These are phyloP conservation scores for Porites australiensis DNA, from an alignment of 64 coral and sea anemone species.

Conservation along the genomic window DNA sequence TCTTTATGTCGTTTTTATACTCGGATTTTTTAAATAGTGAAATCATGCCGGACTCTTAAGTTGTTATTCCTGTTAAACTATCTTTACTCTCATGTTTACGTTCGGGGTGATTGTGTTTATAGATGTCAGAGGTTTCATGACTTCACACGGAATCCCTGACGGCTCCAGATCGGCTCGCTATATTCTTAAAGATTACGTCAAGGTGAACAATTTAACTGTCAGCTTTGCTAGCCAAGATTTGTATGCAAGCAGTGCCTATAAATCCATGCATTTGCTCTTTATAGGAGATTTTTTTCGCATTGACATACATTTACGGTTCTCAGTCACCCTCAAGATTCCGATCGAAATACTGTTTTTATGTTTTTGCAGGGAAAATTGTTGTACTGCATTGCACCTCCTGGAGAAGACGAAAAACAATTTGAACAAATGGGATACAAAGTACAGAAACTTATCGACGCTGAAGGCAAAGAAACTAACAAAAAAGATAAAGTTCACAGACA, in stretches of 20 bases:
- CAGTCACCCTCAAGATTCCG: too few relatives aligned
- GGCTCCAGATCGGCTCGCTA: conserved; percentile 89
- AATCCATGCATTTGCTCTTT: too few relatives aligned
- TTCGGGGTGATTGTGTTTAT: background rate
- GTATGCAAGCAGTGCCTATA: too few relatives aligned
- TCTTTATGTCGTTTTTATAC: too few relatives aligned
- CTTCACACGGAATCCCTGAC: conserved; percentile 85
- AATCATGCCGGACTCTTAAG: too few relatives aligned
- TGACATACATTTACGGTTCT: too few relatives aligned
- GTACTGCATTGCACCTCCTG: conserved; percentile 86
- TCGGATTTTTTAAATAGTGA: too few relatives aligned
- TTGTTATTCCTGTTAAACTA: too few relatives aligned
- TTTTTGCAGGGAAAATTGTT: conserved; percentile 83
- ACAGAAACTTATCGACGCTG: conserved; percentile 59
- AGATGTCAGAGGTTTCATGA: conserved; percentile 98
- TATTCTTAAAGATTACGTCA: conserved; percentile 95
- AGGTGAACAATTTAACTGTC: conserved; percentile 45
- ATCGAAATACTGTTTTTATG: background rate
- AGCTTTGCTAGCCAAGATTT: too few relatives aligned
- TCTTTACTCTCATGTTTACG: background rate
- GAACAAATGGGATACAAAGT: conserved; percentile 75
- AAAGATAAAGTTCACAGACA: background rate
- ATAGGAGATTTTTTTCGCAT: too few relatives aligned
- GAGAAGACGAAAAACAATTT: conserved; percentile 69
- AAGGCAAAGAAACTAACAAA: conserved; percentile 13